Evolutionary conservation across 2,888 invertebrate genomes (phyloP).

Genomic region (Bhutanitis thaidina): DNA sequence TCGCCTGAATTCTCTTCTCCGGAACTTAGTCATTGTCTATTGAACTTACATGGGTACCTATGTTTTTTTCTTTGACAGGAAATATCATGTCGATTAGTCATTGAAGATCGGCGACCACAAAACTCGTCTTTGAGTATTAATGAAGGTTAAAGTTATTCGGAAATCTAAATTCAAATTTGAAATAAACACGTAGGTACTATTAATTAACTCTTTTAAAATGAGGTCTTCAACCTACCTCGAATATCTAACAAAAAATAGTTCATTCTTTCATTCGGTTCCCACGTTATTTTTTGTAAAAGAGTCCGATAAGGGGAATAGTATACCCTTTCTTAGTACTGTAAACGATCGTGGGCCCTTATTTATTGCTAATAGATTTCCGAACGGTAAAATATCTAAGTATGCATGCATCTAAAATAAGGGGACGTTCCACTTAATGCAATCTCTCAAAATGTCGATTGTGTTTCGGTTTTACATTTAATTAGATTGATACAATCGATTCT

Average conservation of each 20-base stretch:
- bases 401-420: constrained; percentile 55
- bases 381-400: constrained; percentile 54
- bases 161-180: constrained; percentile 16
- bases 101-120: constrained; percentile 15
- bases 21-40: constrained; percentile 22
- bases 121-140: constrained; percentile 17
- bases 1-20: constrained; percentile 18
- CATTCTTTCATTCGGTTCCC: constrained; percentile 71
- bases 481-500: too few species aligned
- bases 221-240: constrained; percentile 55
- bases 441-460: constrained; percentile 21
- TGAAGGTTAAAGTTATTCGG: constrained; percentile 19
- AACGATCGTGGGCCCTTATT: constrained; percentile 69
- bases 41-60: constrained; percentile 6
- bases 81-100: constrained; percentile 22
- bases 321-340: constrained; percentile 72
- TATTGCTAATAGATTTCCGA: constrained; percentile 74
- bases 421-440: constrained; percentile 43
- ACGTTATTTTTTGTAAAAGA: constrained; percentile 73
- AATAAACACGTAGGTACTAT: constrained; percentile 28
- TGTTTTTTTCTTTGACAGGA: constrained; percentile 16
- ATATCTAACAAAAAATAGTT: constrained; percentile 55
- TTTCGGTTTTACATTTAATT: constrained; percentile 4
- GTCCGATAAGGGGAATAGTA: constrained; percentile 72
- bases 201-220: constrained; percentile 46